These are phyloP conservation scores for Trachelus troglodyta DNA, from an alignment of 2,888 invertebrate species.

Conservation along the genomic window DNA sequence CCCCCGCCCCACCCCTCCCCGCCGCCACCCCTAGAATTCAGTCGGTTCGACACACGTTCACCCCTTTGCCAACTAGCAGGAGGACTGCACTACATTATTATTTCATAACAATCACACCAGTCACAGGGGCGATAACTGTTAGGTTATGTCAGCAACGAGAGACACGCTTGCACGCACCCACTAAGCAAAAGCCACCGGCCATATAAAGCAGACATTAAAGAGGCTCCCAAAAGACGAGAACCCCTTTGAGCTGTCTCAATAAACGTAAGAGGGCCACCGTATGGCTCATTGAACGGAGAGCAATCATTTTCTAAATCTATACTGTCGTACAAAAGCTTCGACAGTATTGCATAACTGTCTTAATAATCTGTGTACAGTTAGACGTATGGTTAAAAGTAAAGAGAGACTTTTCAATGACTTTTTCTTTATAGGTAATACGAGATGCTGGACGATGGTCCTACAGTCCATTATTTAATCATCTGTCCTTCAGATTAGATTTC, in stretches of 20 bases:
- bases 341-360: not conserved
- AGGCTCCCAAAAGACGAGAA: not conserved
- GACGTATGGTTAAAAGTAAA: not conserved
- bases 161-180: not conserved
- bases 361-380: not conserved
- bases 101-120: slow-evolving; percentile 57
- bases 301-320: not conserved
- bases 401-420: slow-evolving; percentile 12
- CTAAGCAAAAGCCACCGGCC: not conserved
- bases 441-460: slow-evolving; percentile 27
- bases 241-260: not conserved
- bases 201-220: not conserved
- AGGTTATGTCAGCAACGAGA: slow-evolving; percentile 24
- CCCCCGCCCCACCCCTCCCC: slow-evolving; percentile 23
- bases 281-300: not conserved
- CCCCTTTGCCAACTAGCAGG: slow-evolving; percentile 26
- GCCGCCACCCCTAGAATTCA: slow-evolving; percentile 5
- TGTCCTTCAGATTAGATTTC: slow-evolving; percentile 33
- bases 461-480: slow-evolving; percentile 33
- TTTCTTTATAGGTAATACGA: slow-evolving; percentile 32
- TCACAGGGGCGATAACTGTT: slow-evolving; percentile 51
- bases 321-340: not conserved
- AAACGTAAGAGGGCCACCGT: not conserved
- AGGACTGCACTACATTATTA: slow-evolving; percentile 48
- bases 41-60: slow-evolving; percentile 22